phyloP scores from a whole-genome alignment of 2,797 vertebrate genomes.

The Poliocrania exsul region DNA sequence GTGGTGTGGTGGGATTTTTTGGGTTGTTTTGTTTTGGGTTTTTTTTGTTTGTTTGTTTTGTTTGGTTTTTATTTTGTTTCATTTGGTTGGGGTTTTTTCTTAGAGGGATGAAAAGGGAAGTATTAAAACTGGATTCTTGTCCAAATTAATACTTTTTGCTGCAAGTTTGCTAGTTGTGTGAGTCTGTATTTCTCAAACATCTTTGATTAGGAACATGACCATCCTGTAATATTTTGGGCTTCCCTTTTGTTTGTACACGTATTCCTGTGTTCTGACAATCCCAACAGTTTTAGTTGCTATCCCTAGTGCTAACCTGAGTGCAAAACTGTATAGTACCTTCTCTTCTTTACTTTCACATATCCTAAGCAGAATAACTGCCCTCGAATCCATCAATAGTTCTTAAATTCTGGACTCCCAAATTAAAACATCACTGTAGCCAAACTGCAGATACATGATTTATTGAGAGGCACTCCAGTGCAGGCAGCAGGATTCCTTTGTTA shows the following conservation, averaged over 20 bases:
- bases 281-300: neutral
- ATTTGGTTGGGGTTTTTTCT: neutral
- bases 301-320: neutral
- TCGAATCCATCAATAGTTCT: neutral
- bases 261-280: neutral
- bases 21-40: neutral
- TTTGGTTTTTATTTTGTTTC: too few species aligned
- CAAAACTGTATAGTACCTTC: neutral
- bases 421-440: neutral
- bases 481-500: neutral
- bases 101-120: neutral
- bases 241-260: accelerated
- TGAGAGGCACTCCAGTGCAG: neutral
- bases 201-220: neutral
- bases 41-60: neutral
- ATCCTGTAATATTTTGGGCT: neutral
- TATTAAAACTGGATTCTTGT: neutral
- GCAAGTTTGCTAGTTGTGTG: neutral
- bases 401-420: neutral
- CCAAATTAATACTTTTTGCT: neutral
- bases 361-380: neutral
- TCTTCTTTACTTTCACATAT: neutral
- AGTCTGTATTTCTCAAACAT: neutral
- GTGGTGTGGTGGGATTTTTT: too few species aligned
- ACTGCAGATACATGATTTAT: accelerated